Evolutionary conservation across 92 coral and sea anemone genomes (phyloP).

Genomic region (Heliopora coerulea): DNA sequence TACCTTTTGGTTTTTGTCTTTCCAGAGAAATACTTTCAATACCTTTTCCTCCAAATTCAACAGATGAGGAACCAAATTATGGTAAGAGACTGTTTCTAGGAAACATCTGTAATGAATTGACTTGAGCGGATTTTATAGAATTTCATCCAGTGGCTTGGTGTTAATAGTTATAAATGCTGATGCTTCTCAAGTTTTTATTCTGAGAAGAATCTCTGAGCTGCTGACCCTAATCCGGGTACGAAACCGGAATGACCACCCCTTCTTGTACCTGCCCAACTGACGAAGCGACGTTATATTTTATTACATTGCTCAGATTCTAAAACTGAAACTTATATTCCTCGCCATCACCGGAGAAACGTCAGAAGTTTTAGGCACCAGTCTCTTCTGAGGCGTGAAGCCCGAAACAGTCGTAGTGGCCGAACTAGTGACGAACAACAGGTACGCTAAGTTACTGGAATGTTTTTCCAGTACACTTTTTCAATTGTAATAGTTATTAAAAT

Average conservation of each 20-base stretch:
- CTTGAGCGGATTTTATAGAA: no score
- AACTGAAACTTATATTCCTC: conserved; percentile 24
- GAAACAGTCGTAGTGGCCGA: background rate
- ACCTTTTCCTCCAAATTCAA: conserved; percentile 52
- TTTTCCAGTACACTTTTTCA: no score
- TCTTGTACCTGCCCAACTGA: no score
- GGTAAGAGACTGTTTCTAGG: conserved; percentile 13
- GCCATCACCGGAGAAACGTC: conserved; percentile 37
- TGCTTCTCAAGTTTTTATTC: no score
- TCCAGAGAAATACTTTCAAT: conserved; percentile 34
- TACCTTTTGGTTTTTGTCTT: background rate
- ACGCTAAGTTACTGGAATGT: background rate
- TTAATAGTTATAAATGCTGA: no score
- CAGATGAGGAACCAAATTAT: conserved; percentile 11
- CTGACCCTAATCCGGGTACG: no score
- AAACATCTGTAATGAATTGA: conserved; percentile 9
- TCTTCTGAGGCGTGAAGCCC: conserved; percentile 32
- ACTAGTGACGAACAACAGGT: conserved; percentile 18
- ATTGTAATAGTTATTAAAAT: no score
- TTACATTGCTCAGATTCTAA: conserved; percentile 6
- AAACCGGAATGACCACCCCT: no score
- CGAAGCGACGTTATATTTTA: conserved; percentile 52
- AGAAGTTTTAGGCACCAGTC: conserved; percentile 27
- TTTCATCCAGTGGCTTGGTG: no score
- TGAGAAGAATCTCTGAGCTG: no score